phyloP scores from a whole-genome alignment of 2,888 invertebrate genomes.

The Acronicta leporina region DNA sequence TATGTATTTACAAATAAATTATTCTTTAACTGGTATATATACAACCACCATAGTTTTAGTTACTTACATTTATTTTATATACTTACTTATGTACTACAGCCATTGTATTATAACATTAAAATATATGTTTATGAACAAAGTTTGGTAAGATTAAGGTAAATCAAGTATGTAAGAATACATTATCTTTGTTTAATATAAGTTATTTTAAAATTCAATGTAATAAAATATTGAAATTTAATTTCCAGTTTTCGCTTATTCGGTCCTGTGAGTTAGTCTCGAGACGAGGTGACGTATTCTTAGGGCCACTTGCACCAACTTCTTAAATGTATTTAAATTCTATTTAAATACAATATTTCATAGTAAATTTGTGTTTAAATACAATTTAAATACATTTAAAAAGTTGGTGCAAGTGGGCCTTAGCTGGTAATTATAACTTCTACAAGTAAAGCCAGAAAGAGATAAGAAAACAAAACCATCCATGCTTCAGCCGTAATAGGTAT shows the following conservation, averaged over 20 bases:
- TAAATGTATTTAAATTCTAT: too few relatives aligned
- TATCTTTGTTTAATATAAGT: slow-evolving; percentile 65
- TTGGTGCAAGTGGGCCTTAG: too few relatives aligned
- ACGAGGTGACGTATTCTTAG: too few relatives aligned
- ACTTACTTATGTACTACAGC: slow-evolving; percentile 40
- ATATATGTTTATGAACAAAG: slow-evolving; percentile 73
- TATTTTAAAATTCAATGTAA: slow-evolving; percentile 80
- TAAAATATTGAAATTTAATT: slow-evolving; percentile 68
- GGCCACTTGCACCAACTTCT: too few relatives aligned
- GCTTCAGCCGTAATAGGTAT: too few relatives aligned
- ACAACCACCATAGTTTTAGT: slow-evolving; percentile 39
- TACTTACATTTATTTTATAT: slow-evolving; percentile 40
- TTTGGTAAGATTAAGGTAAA: slow-evolving; percentile 68
- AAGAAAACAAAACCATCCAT: too few relatives aligned
- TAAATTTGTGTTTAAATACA: too few relatives aligned
- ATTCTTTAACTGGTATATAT: slow-evolving; percentile 31
- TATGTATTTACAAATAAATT: slow-evolving; percentile 45
- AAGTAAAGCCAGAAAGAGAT: too few relatives aligned
- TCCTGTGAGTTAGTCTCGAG: too few relatives aligned
- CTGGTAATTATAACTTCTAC: too few relatives aligned
- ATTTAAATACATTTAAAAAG: too few relatives aligned
- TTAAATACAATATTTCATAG: too few relatives aligned
- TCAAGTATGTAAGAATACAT: slow-evolving; percentile 64
- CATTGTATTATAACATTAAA: slow-evolving; percentile 70
- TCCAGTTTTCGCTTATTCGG: slow-evolving; percentile 27